Conservation (phyloP, 2,888 invertebrate genomes). For the Herminia tarsipennalis region DNA sequence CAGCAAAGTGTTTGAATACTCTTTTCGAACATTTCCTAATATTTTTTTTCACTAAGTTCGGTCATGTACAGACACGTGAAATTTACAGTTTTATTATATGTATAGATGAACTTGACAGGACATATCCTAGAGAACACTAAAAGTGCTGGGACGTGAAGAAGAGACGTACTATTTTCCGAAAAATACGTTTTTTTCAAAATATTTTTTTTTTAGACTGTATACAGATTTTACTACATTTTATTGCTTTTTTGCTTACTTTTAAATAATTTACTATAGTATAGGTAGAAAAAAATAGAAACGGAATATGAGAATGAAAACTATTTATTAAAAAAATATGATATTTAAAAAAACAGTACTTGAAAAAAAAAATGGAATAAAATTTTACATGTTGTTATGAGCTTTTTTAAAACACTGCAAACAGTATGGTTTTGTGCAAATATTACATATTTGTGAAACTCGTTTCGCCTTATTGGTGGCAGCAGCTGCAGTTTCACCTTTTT, state of each 20-base stretch:
- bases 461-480: slow-evolving; percentile 11
- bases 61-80: too few species aligned
- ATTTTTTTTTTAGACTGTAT: background rate
- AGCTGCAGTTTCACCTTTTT: background rate
- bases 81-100: too few species aligned
- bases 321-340: background rate
- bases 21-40: too few species aligned
- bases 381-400: slow-evolving; percentile 1
- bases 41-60: too few species aligned
- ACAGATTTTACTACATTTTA: background rate
- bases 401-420: slow-evolving; percentile 9
- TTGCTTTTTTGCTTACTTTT: background rate
- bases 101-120: background rate
- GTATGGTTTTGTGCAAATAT: slow-evolving; percentile 9
- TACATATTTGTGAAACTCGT: slow-evolving; percentile 9
- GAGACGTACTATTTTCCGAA: background rate
- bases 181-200: slow-evolving; percentile 1
- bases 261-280: background rate
- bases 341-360: background rate
- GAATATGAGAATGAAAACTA: background rate
- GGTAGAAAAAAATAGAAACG: background rate
- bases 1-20: too few species aligned
- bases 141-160: background rate
- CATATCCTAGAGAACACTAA: background rate
- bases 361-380: too few species aligned